Conservation (phyloP, 2,113 vertebrate species). For the Daboia siamensis region DNA sequence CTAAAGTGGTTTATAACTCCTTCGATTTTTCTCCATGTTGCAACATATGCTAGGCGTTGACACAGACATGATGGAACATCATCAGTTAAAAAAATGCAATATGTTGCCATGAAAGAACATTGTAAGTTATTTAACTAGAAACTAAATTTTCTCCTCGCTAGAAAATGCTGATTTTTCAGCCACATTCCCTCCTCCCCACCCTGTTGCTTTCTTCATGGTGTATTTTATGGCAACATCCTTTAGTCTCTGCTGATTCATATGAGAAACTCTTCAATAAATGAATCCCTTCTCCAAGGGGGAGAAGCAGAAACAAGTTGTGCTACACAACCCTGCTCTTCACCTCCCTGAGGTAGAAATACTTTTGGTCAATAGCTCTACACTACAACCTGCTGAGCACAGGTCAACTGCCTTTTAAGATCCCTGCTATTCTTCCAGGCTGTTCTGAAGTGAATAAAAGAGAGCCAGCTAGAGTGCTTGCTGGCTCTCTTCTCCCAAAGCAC, state of each 20-base stretch:
- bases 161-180: conserved; percentile 24
- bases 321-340: conserved; percentile 29
- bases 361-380: conserved; percentile 22
- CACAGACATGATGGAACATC: not conserved
- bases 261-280: conserved; percentile 32
- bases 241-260: conserved; percentile 41
- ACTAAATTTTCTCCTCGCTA: not conserved
- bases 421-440: conserved; percentile 4
- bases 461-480: not conserved
- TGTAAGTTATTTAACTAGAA: conserved; percentile 4
- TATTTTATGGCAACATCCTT: conserved; percentile 31
- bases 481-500: not conserved
- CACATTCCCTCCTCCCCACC: not conserved
- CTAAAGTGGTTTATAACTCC: not conserved
- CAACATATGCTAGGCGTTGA: not conserved
- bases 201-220: conserved; percentile 11
- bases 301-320: conserved; percentile 46
- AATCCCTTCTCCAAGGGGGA: conserved; percentile 18
- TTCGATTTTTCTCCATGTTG: not conserved
- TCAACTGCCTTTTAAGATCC: conserved; percentile 40
- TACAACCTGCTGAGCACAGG: conserved; percentile 32
- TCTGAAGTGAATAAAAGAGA: conserved; percentile 29
- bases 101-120: not conserved
- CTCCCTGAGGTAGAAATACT: conserved; percentile 27
- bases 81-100: not conserved